Conservation (phyloP, 2,797 vertebrate species). For the Scleropages formosus region DNA sequence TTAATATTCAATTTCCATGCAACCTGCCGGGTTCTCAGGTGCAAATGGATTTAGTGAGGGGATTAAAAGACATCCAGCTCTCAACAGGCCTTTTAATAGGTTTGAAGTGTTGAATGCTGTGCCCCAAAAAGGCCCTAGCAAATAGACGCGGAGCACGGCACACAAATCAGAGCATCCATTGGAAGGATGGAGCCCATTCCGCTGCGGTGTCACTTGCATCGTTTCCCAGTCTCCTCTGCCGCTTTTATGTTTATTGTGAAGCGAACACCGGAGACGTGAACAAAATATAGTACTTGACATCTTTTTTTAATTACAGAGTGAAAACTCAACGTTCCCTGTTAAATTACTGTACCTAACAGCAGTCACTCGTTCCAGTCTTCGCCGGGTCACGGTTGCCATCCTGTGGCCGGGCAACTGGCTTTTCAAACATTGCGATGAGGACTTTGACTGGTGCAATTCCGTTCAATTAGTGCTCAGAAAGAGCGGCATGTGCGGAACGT, state of each 20-base stretch:
- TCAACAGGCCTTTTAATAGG: conserved; percentile 30
- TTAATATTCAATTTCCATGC: conserved; percentile 42
- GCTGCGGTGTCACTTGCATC: conserved; percentile 34
- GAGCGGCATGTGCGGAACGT: conserved; percentile 23
- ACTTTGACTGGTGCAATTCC: conserved; percentile 17
- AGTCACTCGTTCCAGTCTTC: not conserved
- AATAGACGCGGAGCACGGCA: conserved; percentile 19
- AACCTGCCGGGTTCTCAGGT: conserved; percentile 37
- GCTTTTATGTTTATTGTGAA: conserved; percentile 24
- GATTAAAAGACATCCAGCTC: conserved; percentile 33
- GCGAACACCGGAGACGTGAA: conserved; percentile 27
- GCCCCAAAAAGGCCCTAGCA: conserved; percentile 24
- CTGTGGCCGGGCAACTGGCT: not conserved
- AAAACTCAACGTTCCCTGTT: too few relatives aligned
- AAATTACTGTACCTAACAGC: not conserved
- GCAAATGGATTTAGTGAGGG: conserved; percentile 34
- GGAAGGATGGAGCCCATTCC: conserved; percentile 19
- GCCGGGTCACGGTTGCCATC: too few relatives aligned
- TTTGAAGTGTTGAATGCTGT: conserved; percentile 27
- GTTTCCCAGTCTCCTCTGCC: conserved; percentile 31
- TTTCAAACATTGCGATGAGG: conserved; percentile 2
- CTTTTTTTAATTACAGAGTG: too few relatives aligned
- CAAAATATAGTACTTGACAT: not conserved
- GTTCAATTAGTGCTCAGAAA: conserved; percentile 2
- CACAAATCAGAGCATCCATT: not conserved